Evolutionary conservation across 2,888 invertebrate species (phyloP), one percentile per base, ranked within the genome.

Genomic region (Sussaba pulchella): DNA sequence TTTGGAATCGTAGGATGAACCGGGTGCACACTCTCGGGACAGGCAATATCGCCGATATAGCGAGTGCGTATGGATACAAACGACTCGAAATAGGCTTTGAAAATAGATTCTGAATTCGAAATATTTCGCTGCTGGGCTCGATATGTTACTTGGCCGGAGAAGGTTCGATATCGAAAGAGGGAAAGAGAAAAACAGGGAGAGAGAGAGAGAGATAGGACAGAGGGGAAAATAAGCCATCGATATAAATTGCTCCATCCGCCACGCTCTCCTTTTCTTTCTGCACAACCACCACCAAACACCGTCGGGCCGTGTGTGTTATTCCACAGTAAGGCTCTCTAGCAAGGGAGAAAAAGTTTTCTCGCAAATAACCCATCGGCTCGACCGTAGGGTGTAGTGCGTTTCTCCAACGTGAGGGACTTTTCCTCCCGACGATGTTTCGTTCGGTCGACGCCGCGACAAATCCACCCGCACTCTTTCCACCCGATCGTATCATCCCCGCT

Each of bases 71-170:
- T 85, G 80, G 85, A 86, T 87, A 87, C 85, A 85, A 89, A 87
- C 84, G 85, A 86, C 85, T 87, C 79, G 82, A 85, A 87, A 87
- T 87, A 89, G 88, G 86, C 86, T 82, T 88, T 85, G 87, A 85
- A 87, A 89, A 89, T 89, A 88, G 87, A 87, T 89, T 88, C 85
- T 71, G 72, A 79, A 85, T 83, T 76, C 82, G 76, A 84, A 45
- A 69, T 74, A 69, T 63, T 73, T 73, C 54, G 67, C 76, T 73
- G 52, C 78, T 83, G 84, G 83, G 78, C 79, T 77, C 83, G 45
- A 43, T 61, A 36, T 47, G 59, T 36, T 61, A 21, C 43, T 61
- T 57, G 31, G 21, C 52, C 50, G 26, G 36, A 66, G 31, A 36
- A 64, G 57, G 45, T 17, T 45, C 5, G 26, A 3, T 3, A 54